A percentile compares a stretch with the other conserved stretches of the same genome.
phyloP scores from a whole-genome alignment of 2,797 vertebrate species.

The Aselliscus stoliczkanus region DNA sequence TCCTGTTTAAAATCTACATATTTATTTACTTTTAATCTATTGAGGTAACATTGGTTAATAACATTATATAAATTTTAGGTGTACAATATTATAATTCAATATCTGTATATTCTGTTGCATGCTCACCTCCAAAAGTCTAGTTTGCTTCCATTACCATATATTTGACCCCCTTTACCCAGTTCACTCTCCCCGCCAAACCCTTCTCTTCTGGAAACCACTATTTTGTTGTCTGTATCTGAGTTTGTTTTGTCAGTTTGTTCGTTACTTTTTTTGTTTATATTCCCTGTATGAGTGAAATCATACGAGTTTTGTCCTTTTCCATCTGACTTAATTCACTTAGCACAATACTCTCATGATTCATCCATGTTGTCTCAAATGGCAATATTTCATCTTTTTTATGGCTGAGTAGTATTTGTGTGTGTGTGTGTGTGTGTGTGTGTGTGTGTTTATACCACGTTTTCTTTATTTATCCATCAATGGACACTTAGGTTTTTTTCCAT shows the following conservation, averaged over 20 bases:
- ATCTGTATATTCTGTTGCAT: not conserved
- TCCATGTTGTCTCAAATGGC: not conserved
- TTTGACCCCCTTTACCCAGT: not conserved
- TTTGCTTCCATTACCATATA: not conserved
- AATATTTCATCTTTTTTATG: not conserved
- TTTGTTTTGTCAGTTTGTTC: not conserved
- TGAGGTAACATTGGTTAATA: not conserved
- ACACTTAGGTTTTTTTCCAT: not conserved
- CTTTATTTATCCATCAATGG: not conserved
- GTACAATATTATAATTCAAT: not conserved
- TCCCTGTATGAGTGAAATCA: not conserved
- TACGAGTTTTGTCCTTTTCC: not conserved
- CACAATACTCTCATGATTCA: not conserved
- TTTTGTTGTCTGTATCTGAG: not conserved
- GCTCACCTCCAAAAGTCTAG: not conserved
- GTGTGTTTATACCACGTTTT: not conserved
- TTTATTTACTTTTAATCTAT: not conserved
- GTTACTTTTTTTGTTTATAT: not conserved
- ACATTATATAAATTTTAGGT: not conserved
- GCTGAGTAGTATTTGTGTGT: not conserved
- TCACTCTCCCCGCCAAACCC: not conserved
- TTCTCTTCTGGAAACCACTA: not conserved
- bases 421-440: not conserved
- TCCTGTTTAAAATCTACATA: not conserved
- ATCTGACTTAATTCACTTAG: not conserved